A percentile compares a stretch with the other conserved stretches of the same genome.
Conservation (phyloP, 2,888 invertebrate species). For the Sinotaia quadrata region DNA sequence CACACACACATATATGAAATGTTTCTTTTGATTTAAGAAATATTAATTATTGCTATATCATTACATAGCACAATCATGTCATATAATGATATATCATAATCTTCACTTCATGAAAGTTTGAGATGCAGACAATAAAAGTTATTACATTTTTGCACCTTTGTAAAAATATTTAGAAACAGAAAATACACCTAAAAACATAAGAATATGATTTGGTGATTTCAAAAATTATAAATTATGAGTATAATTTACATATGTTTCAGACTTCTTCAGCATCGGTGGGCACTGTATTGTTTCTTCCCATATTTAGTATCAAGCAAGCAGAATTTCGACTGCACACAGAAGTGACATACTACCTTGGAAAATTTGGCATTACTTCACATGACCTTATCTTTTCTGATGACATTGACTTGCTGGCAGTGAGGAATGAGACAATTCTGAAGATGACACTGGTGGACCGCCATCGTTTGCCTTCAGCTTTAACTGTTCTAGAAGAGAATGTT, state of each 20-base stretch:
- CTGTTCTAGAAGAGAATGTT: constrained; percentile 76
- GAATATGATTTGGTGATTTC: not conserved
- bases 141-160: no score
- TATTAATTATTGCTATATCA: no score
- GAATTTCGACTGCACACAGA: constrained; percentile 82
- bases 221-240: not conserved
- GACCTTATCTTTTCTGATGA: constrained; percentile 77
- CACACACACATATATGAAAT: no score
- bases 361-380: constrained; percentile 76
- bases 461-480: constrained; percentile 76
- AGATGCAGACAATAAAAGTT: not conserved
- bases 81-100: no score
- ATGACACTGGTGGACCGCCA: constrained; percentile 89
- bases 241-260: constrained; percentile 10
- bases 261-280: constrained; percentile 22
- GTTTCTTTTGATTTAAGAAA: no score
- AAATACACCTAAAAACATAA: not conserved
- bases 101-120: not conserved
- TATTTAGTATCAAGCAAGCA: constrained; percentile 81
- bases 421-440: constrained; percentile 71
- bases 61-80: no score
- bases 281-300: constrained; percentile 45
- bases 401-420: constrained; percentile 75
- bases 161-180: no score
- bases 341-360: constrained; percentile 74